phyloP scores from a whole-genome alignment of 2,797 vertebrate genomes.

The Brachyrhaphis roseni region DNA sequence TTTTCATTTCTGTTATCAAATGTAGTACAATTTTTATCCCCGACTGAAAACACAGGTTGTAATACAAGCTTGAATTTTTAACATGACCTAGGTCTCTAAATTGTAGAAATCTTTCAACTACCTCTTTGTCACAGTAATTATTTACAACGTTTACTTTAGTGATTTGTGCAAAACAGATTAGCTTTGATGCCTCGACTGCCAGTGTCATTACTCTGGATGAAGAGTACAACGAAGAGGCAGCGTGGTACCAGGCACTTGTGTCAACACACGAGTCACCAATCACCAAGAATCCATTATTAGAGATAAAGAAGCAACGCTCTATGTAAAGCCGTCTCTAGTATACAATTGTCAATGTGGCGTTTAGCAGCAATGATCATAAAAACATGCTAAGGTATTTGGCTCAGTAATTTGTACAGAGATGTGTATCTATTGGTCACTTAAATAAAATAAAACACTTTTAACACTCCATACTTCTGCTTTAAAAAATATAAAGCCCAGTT shows the following conservation, averaged over 20 bases:
- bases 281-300: constrained; percentile 14
- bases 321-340: not conserved
- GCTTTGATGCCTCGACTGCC: not conserved
- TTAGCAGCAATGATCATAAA: constrained; percentile 14
- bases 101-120: not conserved
- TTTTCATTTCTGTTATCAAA: not conserved
- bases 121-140: not conserved
- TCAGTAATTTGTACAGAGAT: constrained; percentile 8
- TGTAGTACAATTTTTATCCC: not conserved
- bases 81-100: not conserved
- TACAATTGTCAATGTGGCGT: not conserved
- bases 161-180: constrained; percentile 4
- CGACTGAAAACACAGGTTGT: not conserved
- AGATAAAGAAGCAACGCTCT: constrained; percentile 9
- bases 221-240: constrained; percentile 20
- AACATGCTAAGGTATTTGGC: constrained; percentile 6
- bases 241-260: constrained; percentile 17
- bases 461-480: constrained; percentile 1
- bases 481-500: constrained; percentile 12
- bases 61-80: not conserved
- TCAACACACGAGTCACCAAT: constrained; percentile 16
- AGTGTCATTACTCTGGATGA: constrained; percentile 16
- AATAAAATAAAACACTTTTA: not conserved
- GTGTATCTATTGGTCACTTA: constrained; percentile 14
- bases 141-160: not conserved